These are phyloP conservation scores for Hermodice carunculata DNA, from an alignment of 2,888 invertebrate genomes.

Conservation along the genomic window DNA sequence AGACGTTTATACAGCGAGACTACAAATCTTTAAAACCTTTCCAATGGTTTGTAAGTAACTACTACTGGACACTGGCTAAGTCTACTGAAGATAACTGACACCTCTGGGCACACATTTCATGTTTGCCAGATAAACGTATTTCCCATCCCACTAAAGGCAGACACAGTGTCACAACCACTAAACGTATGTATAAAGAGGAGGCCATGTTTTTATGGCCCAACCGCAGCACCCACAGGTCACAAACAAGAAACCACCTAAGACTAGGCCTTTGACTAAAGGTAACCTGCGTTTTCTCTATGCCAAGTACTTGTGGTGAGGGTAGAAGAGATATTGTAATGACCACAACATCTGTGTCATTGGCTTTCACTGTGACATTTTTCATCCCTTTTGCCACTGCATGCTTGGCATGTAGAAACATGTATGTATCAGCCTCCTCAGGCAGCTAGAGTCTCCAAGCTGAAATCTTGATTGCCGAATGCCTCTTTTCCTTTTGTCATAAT, in stretches of 20 bases:
- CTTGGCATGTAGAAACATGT: constrained; percentile 27
- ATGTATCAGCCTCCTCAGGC: constrained; percentile 36
- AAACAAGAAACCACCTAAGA: constrained; percentile 36
- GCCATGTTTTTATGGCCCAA: constrained; percentile 33
- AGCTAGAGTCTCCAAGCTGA: not conserved
- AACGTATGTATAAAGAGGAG: constrained; percentile 43
- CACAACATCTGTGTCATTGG: too few species aligned
- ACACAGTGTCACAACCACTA: constrained; percentile 44
- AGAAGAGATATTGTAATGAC: constrained; percentile 18
- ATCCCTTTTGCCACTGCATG: constrained; percentile 12
- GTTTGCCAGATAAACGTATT: constrained; percentile 43
- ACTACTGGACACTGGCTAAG: constrained; percentile 26
- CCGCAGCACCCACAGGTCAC: constrained; percentile 31
- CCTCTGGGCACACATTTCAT: constrained; percentile 36
- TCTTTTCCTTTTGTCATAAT: constrained; percentile 27
- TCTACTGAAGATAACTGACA: constrained; percentile 23
- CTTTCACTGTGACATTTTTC: constrained; percentile 18
- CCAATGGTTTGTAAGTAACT: too few species aligned
- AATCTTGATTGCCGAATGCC: constrained; percentile 13
- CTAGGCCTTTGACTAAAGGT: constrained; percentile 36
- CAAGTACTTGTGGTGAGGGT: constrained; percentile 16
- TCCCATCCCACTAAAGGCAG: constrained; percentile 40
- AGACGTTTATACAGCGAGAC: too few species aligned
- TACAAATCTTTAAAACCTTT: too few species aligned
- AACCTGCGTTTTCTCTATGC: constrained; percentile 33